phyloP scores from a whole-genome alignment of 2,888 invertebrate species.

The Lucinisca nassula region DNA sequence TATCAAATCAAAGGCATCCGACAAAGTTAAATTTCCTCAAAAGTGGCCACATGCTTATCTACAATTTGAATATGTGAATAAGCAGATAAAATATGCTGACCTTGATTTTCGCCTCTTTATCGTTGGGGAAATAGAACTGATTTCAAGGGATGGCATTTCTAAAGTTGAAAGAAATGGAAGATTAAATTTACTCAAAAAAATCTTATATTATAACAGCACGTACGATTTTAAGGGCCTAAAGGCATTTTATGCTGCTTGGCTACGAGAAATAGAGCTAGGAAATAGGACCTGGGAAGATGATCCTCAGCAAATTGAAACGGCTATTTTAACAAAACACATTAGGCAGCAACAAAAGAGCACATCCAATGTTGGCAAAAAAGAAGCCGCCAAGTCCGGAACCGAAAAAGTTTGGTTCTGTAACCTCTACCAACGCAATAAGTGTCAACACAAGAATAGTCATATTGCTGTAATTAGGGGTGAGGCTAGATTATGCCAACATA shows the following conservation, averaged over 20 bases:
- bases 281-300: background rate
- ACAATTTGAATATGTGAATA: background rate
- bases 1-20: background rate
- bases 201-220: background rate
- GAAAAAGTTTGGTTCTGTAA: background rate
- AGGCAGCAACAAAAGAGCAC: background rate
- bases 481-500: background rate
- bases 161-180: background rate
- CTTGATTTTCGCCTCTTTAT: background rate
- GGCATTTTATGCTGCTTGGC: conserved; percentile 7
- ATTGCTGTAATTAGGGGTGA: background rate
- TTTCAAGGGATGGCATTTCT: background rate
- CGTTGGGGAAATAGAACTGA: background rate
- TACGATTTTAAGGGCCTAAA: background rate
- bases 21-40: background rate
- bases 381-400: background rate
- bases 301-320: background rate
- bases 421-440: background rate
- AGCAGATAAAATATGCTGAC: background rate
- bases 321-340: background rate
- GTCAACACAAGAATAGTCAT: background rate
- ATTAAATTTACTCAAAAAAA: background rate
- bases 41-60: background rate
- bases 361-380: background rate
- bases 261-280: conserved; percentile 2